A percentile compares a stretch with the other conserved stretches of the same genome.
phyloP scores from a whole-genome alignment of 2,888 invertebrate genomes.

The Thelaira solivaga region DNA sequence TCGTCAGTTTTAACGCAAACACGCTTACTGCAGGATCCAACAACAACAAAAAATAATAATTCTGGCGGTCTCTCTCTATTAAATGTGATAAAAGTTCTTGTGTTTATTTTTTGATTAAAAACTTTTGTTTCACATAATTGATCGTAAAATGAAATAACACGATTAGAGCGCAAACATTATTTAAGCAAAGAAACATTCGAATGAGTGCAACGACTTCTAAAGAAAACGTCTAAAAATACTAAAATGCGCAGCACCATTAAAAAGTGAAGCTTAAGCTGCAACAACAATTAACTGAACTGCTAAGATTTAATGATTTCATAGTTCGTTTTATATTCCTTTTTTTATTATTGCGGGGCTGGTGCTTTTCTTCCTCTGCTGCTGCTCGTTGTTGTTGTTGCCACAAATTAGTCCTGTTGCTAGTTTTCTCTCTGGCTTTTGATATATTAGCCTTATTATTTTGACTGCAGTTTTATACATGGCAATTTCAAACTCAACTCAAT shows the following conservation, averaged over 20 bases:
- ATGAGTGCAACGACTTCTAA: background rate
- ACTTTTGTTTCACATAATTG: constrained; percentile 35
- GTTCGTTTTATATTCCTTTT: constrained; percentile 69
- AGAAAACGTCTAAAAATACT: no score
- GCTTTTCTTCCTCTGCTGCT: background rate
- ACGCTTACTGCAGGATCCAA: background rate
- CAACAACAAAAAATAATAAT: background rate
- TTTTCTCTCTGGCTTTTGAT: constrained; percentile 31
- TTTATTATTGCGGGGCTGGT: constrained; percentile 26
- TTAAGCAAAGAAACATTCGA: background rate
- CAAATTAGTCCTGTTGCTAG: constrained; percentile 32
- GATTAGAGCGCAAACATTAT: constrained; percentile 26
- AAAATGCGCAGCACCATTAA: no score
- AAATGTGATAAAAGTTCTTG: constrained; percentile 26
- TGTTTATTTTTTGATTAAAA: constrained; percentile 32
- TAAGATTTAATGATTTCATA: constrained; percentile 74
- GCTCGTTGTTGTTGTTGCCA: no score
- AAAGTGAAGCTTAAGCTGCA: constrained; percentile 6
- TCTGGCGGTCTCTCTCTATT: background rate
- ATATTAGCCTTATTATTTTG: constrained; percentile 21
- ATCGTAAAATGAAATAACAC: constrained; percentile 49
- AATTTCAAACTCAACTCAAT: constrained; percentile 65
- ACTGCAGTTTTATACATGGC: constrained; percentile 54
- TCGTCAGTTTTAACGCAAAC: background rate
- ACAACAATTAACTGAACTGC: constrained; percentile 64